Conservation (phyloP, 2,888 invertebrate species). For the Sinelater perroti region DNA sequence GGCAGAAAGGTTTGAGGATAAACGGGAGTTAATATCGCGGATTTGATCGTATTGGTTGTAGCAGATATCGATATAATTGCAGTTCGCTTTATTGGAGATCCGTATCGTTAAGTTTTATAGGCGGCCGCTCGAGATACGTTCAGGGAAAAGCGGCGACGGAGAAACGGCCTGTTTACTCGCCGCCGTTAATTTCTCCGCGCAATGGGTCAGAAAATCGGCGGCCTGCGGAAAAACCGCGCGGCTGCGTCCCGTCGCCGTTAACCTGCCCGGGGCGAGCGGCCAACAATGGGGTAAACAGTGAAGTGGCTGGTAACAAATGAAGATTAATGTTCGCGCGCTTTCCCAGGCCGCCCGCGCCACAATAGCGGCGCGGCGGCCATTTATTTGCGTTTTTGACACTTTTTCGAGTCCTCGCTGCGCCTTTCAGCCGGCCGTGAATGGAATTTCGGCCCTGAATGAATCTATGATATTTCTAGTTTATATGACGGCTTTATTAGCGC, state of each 20-base stretch:
- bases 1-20: constrained; percentile 52
- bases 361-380: constrained; percentile 47
- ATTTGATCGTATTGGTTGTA: constrained; percentile 51
- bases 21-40: constrained; percentile 39
- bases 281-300: constrained; percentile 57
- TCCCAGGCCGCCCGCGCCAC: constrained; percentile 52
- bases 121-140: constrained; percentile 22
- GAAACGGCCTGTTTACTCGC: constrained; percentile 23
- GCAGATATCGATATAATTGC: constrained; percentile 40
- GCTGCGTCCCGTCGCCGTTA: constrained; percentile 36
- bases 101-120: constrained; percentile 35
- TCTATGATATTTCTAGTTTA: constrained; percentile 51
- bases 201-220: constrained; percentile 12
- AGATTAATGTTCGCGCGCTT: constrained; percentile 58
- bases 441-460: constrained; percentile 47
- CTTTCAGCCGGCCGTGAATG: constrained; percentile 51
- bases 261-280: constrained; percentile 50
- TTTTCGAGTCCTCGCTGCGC: constrained; percentile 53
- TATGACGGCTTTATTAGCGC: constrained; percentile 54
- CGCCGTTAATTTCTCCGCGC: constrained; percentile 16
- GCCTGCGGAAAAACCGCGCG: constrained; percentile 18
- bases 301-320: constrained; percentile 61
- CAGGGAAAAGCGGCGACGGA: constrained; percentile 25
- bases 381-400: constrained; percentile 56
- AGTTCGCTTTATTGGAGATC: constrained; percentile 33